Conservation (phyloP, 2,888 invertebrate genomes). For the Oscheius sp. region DNA sequence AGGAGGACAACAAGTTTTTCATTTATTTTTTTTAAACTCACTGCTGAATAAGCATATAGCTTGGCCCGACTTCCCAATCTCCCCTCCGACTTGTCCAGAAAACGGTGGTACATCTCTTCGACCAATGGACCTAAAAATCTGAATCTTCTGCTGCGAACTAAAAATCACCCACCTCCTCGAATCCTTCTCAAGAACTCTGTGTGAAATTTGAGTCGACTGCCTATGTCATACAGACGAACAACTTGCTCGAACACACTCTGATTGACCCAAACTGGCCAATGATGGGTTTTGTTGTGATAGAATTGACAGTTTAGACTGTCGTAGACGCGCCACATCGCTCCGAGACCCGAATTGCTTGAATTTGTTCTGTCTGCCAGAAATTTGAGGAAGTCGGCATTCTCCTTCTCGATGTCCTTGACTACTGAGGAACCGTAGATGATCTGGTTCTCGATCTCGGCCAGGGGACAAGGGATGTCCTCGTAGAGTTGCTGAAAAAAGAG, state of each 20-base stretch:
- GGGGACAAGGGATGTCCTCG: slow-evolving; percentile 62
- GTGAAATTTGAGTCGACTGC: slow-evolving; percentile 57
- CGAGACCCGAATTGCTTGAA: slow-evolving; percentile 46
- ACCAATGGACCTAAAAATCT: slow-evolving; percentile 61
- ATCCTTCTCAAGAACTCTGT: slow-evolving; percentile 60
- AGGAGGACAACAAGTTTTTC: neutral
- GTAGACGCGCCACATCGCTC: slow-evolving; percentile 62
- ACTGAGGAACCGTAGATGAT: slow-evolving; percentile 41
- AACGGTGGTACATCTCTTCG: slow-evolving; percentile 63
- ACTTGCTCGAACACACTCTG: slow-evolving; percentile 54
- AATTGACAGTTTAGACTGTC: slow-evolving; percentile 67
- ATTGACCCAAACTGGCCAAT: slow-evolving; percentile 68
- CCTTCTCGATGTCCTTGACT: slow-evolving; percentile 47
- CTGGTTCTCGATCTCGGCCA: slow-evolving; percentile 55
- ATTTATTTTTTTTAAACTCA: slow-evolving; percentile 33
- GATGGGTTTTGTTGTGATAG: slow-evolving; percentile 57
- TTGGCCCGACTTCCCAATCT: slow-evolving; percentile 55
- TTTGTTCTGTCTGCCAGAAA: slow-evolving; percentile 53
- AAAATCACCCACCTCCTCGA: slow-evolving; percentile 60
- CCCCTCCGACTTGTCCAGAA: slow-evolving; percentile 54
- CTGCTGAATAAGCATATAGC: slow-evolving; percentile 70
- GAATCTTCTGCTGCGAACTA: neutral
- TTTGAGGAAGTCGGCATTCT: slow-evolving; percentile 53
- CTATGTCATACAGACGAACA: slow-evolving; percentile 59
- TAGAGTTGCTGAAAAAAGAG: slow-evolving; percentile 54